Evolutionary conservation across 2,888 invertebrate genomes (phyloP).

Genomic region (Lepidochitona cinerea): DNA sequence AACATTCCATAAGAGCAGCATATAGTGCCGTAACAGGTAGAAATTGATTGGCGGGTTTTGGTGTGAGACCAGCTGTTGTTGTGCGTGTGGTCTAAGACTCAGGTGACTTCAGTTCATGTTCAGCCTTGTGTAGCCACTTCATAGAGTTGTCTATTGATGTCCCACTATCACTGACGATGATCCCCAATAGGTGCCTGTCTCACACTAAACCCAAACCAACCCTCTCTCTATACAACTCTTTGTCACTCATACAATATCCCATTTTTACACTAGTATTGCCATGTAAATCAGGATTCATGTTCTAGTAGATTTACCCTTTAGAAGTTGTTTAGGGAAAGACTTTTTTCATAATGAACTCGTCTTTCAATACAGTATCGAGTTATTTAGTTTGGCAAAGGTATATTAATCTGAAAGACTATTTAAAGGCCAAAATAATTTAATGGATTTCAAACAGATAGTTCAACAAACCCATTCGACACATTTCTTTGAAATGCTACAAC

Average conservation of each 20-base stretch:
- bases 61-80: neutral
- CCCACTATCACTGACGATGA: neutral
- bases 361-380: too few relatives aligned
- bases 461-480: too few relatives aligned
- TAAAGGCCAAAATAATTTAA: too few relatives aligned
- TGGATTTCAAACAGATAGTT: too few relatives aligned
- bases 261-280: slow-evolving; percentile 1
- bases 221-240: neutral
- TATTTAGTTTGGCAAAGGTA: too few relatives aligned
- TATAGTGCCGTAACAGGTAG: neutral
- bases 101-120: neutral
- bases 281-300: neutral
- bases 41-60: too few relatives aligned
- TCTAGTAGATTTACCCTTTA: neutral
- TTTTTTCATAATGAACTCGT: too few relatives aligned
- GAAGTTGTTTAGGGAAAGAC: neutral
- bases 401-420: too few relatives aligned
- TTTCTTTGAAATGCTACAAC: too few relatives aligned
- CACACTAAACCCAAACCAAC: neutral
- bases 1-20: too few relatives aligned
- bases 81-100: neutral
- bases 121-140: neutral
- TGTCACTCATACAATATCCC: neutral
- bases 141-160: neutral
- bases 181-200: neutral